Evolutionary conservation across 2,888 invertebrate species (phyloP), one percentile per base, ranked within the genome.

Genomic region (Suillia variegata): DNA sequence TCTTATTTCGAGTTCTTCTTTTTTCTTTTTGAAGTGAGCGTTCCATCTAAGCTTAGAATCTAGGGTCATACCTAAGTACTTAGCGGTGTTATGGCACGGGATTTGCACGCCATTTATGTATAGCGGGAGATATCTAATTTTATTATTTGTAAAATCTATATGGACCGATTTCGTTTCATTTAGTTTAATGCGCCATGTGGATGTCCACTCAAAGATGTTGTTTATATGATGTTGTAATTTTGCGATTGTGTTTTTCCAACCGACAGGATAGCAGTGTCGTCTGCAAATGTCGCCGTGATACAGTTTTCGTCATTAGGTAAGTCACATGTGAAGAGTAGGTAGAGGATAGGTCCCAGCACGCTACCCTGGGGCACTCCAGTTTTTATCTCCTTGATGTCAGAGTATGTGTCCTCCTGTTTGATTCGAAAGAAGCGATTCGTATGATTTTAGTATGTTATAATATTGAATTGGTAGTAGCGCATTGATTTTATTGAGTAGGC

Each of bases 81-180:
- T 52, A 12, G 52, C 52, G 10, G 20, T 22, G 21, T 34, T 17
- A 4, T 6, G n/a, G 20, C 34, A 34, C 15, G 52, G 38, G 21
- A 52, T 34, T 52, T 24, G 13, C 15, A 15, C 13, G 5, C 34
- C 52, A 34, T 52, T 34, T n/a, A n/a, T n/a, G n/a, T 20, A 52
- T 51, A n/a, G 13, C 13, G 26, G 21, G 5, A 6, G 51, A 2
- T 51, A n/a, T n/a, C 31, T 31, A 4, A n/a, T 38, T 38, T 38
- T 38, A 38, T 38, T 38, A n/a, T 38, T 2, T 18, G 49, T 34
- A 17, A 61, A 61, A 18, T 57, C 38, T 12, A 61, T 42, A 26
- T 61, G 61, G 2, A 61, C 54, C 20, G 49, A 57, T 54, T 57
- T 57, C 10, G 34, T 24, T 51, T 51, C 56, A 18, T 59, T 59